Percentiles rank a stretch among this genome's conserved stretches.
phyloP scores from a whole-genome alignment of 53 echinoderm and acorn worm species.

The Zoroaster sp. region DNA sequence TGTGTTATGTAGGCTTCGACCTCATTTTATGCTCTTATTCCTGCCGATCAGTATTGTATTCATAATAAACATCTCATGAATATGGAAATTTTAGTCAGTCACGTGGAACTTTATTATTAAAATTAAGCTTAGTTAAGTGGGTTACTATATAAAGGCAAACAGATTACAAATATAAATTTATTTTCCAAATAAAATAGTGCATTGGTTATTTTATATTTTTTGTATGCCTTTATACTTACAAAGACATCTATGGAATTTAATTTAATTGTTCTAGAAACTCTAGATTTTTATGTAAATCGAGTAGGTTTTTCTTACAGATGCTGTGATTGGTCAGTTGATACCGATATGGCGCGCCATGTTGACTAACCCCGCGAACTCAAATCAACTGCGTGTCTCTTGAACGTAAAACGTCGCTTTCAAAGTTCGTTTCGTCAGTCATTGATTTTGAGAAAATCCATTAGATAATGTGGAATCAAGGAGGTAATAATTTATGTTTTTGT shows the following conservation, averaged over 20 bases:
- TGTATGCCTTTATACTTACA: too few species aligned
- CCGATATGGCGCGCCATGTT: constrained; percentile 61
- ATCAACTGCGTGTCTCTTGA: not conserved
- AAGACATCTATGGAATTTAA: too few species aligned
- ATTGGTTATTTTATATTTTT: too few species aligned
- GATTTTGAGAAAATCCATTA: not conserved
- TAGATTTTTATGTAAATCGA: too few species aligned
- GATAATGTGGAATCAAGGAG: constrained; percentile 70
- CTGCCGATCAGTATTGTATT: not conserved
- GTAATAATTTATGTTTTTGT: not conserved
- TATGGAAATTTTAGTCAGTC: not conserved
- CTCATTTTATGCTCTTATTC: too few species aligned
- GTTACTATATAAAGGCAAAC: too few species aligned
- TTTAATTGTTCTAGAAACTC: too few species aligned
- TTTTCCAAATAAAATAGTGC: too few species aligned
- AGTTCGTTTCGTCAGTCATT: not conserved
- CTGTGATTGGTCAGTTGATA: constrained; percentile 48
- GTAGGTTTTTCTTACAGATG: not conserved
- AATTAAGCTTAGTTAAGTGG: too few species aligned
- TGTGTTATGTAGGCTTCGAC: not conserved
- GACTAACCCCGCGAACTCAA: constrained; percentile 47
- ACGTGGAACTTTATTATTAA: not conserved
- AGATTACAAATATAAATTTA: too few species aligned
- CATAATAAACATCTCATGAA: not conserved
- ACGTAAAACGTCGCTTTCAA: not conserved